Base-by-base conservation (phyloP, 2,797 vertebrate species). In the Siniperca scherzeri region DNA sequence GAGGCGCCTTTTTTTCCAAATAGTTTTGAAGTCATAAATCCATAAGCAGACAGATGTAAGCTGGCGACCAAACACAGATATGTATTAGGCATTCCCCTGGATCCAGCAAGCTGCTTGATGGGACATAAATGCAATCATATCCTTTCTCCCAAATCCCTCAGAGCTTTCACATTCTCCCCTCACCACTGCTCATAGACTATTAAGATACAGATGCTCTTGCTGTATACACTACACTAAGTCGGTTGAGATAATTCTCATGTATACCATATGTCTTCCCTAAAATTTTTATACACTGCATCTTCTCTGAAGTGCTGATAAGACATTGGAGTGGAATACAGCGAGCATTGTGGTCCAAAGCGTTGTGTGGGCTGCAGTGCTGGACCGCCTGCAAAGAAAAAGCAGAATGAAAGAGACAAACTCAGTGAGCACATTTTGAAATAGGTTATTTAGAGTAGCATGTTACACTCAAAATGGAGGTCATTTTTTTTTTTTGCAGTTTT, bases 41-140 rank as follows among this genome's bases (percentile, higher is more conserved):
- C 95, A 94, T 95, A 96, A 95, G 94, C 94, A 96, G 94, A 95
- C 94, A 95, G 95, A 94, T 95, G 94, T 95, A 96, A 95, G 95
- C 94, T 93, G 92, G 88, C 88, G 94, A 95, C 90, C 93, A 94
- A 95, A 96, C 93, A 95, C 94, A 94, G 92, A 94, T 93, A 91
- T 93, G 93, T 95, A 96, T 95, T 94, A 95, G 93, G 94, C 91
- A 91, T 95, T 89, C 91, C 93, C 88, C 87, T 89, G 92, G 91
- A 93, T 94, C 86, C 87, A 92, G 93, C 92, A 93, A 93, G 92
- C 93, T 89, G 87, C 91, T 91, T 94, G 95, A 96, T 91, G 90
- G 92, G 92, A 92, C 91, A 92, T 94, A 95, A 95, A 94, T 94
- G 94, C 91, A 94, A 93, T 94, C 94, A 93, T 91, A 90, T 95